A percentile compares a stretch with the other conserved stretches of the same genome.
phyloP scores from a whole-genome alignment of 2,797 vertebrate genomes.

The Clarias fuscus region DNA sequence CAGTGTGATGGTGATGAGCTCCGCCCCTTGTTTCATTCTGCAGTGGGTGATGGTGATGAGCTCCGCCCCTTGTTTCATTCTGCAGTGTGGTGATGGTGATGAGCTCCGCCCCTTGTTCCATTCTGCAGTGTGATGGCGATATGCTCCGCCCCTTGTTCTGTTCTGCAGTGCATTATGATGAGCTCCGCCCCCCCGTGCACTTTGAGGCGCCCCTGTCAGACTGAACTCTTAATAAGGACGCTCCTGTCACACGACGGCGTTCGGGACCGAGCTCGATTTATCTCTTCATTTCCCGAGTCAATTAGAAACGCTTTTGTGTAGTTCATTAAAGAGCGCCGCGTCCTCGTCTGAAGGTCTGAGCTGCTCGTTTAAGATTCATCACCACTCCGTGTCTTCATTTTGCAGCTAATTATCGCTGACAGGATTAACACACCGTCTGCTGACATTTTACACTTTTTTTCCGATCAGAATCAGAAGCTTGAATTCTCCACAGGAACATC shows the following conservation, averaged over 20 bases:
- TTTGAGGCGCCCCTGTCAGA: no score
- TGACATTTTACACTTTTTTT: background rate
- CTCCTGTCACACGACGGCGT: background rate
- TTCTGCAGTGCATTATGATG: background rate
- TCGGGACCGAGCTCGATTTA: background rate
- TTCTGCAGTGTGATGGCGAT: background rate
- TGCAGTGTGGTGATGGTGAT: no score
- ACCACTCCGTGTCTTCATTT: constrained; percentile 17
- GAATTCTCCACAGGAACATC: background rate
- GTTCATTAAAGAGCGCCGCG: constrained; percentile 1
- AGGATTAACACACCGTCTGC: constrained; percentile 19
- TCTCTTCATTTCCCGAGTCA: constrained; percentile 10
- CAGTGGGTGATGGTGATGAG: background rate
- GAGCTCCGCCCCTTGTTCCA: no score
- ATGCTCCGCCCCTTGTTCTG: background rate
- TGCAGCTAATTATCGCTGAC: constrained; percentile 2
- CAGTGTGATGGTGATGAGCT: background rate
- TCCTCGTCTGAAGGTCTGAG: constrained; percentile 29
- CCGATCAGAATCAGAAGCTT: background rate
- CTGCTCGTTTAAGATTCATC: constrained; percentile 13
- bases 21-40: background rate
- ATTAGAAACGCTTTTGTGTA: background rate
- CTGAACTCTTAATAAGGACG: background rate
- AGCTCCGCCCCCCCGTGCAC: no score
- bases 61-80: no score